These are phyloP conservation scores for Meiosimyza platycephala DNA, from an alignment of 2,888 invertebrate genomes.

Conservation along the genomic window DNA sequence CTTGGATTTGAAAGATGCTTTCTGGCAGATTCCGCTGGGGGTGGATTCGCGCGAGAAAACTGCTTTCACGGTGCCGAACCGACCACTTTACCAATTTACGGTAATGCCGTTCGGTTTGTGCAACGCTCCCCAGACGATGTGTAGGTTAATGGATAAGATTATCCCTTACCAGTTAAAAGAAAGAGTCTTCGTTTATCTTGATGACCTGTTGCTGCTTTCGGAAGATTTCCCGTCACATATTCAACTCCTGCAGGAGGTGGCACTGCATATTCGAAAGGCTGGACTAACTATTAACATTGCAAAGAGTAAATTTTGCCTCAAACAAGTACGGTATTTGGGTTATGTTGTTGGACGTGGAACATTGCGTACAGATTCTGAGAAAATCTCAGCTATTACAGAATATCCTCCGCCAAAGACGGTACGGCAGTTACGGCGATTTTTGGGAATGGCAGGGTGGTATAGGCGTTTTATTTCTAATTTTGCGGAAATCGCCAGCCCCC, in stretches of 20 bases:
- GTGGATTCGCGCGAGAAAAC: constrained; percentile 2
- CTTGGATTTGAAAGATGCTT: constrained; percentile 38
- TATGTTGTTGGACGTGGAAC: constrained; percentile 4
- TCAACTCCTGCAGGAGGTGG: constrained; percentile 2
- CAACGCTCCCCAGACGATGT: constrained; percentile 14
- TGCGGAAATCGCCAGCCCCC: background rate
- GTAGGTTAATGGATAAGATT: background rate
- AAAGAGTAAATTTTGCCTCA: constrained; percentile 5
- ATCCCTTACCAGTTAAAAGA: constrained; percentile 8
- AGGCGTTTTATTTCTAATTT: background rate
- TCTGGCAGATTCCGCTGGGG: constrained; percentile 31
- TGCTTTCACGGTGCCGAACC: constrained; percentile 2
- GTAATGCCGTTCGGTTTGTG: constrained; percentile 10
- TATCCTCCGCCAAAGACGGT: background rate
- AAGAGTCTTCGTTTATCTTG: background rate
- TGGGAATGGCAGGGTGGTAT: constrained; percentile 9
- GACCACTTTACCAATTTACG: background rate
- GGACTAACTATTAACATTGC: background rate
- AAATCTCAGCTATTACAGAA: background rate
- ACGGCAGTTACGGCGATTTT: constrained; percentile 4
- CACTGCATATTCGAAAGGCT: background rate
- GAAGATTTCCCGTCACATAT: constrained; percentile 7
- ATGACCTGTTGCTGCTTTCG: background rate
- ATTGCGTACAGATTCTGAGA: background rate
- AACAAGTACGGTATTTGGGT: constrained; percentile 1